Base-by-base conservation (phyloP, 30 jellyfish, hydroid and myxozoan species). In the Catostylus mosaicus region DNA sequence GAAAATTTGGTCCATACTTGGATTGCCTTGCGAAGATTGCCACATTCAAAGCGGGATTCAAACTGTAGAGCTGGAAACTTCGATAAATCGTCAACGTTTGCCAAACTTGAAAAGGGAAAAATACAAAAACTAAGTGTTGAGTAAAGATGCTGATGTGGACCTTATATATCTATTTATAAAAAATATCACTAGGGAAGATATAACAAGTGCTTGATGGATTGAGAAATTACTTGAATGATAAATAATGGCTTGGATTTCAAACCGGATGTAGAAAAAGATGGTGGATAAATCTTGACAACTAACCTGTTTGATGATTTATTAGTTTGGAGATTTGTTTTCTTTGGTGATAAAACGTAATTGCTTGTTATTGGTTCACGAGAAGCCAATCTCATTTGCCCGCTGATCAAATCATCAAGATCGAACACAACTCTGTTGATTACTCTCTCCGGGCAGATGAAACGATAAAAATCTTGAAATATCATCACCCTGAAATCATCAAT, bases 21-120 rank as follows among this genome's bases (percentile, higher is more conserved):
- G 35, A 94, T 87, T 34, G 97, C 99, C 34, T 88, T 88, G 30
- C 99, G 84, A 6, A 94, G 93, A 47, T 94, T 94, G 33, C 99
- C 99, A 68, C 95, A 76, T 84, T 94, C 99, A 83, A 94, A 94
- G n/a, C 99, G 92, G n/a, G 99, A 94, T 64, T 94, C 99, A 60
- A 94, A 94, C 57, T 67, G 61, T 84, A 94, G 48, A 29, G 92
- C 46, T 40, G 91, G 80, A 6, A 51, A 27, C 67, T 79, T 77
- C 85, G 76, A 45, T 33, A 67, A 73, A 19, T 90, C 95, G 1
- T 77, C 96, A 9, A 30, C 43, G 36, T 36, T 67, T 50, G 81
- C 26, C 19, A 56, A 8, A 35, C 96, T 86, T 34, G 72, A 71
- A 36, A 18, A 83, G 3, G 24, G 11, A 12, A 59, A 59, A 23